phyloP scores from a whole-genome alignment of 23 tunicate genomes.

The Pegea sp. region DNA sequence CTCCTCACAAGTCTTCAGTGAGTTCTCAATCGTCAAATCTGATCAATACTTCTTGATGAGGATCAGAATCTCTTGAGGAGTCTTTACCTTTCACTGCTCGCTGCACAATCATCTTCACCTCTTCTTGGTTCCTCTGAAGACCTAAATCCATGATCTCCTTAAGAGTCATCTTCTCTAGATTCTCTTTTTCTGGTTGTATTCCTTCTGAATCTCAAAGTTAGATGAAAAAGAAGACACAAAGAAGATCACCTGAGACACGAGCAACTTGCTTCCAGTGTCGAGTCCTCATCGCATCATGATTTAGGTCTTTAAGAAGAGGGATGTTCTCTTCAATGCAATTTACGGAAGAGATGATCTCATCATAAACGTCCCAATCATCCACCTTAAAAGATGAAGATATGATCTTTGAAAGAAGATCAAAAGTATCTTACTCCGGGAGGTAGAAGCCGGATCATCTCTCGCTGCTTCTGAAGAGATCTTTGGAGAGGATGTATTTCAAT shows the following conservation, averaged over 20 bases:
- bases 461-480: slow-evolving; percentile 36
- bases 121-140: slow-evolving; percentile 66
- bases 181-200: slow-evolving; percentile 89
- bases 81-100: slow-evolving; percentile 66
- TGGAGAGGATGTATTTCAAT: slow-evolving; percentile 73
- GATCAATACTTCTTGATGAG: background rate
- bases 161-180: slow-evolving; percentile 51
- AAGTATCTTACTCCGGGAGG: slow-evolving; percentile 68
- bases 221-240: too few species aligned
- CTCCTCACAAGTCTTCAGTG: slow-evolving; percentile 80
- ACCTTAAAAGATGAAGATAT: slow-evolving; percentile 18
- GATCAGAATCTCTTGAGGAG: background rate
- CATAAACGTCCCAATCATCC: slow-evolving; percentile 75
- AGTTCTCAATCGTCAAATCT: slow-evolving; percentile 84
- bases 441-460: slow-evolving; percentile 37
- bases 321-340: slow-evolving; percentile 58
- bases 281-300: slow-evolving; percentile 83
- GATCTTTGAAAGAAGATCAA: too few species aligned
- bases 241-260: slow-evolving; percentile 47
- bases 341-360: slow-evolving; percentile 56
- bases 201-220: too few species aligned
- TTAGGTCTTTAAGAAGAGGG: slow-evolving; percentile 69
- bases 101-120: slow-evolving; percentile 83
- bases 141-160: slow-evolving; percentile 78
- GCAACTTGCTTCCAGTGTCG: slow-evolving; percentile 92